Evolutionary conservation across 1,140 invertebrate species (phyloP), one percentile per base, ranked within the genome.

Genomic region (Atta texana): DNA sequence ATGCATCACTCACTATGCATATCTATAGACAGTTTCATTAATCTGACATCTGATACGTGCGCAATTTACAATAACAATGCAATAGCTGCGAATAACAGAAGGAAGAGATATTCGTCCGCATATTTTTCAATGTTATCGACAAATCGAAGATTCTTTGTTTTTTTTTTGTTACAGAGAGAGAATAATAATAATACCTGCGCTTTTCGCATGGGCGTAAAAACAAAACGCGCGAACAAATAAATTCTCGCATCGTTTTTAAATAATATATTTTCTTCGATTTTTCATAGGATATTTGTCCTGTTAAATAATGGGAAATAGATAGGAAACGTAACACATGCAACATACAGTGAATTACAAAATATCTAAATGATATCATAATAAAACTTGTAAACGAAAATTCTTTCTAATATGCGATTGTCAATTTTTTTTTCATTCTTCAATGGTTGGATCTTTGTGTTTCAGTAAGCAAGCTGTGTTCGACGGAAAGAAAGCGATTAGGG

Each of bases 381-480:
- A 31, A 44, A 28, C 31, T 24, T 34, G 51, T 31, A 28, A 76
- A 3, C 21, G 14, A 64, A 3, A n/a, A 31, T 4, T 34, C 5
- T 59, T 28, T 28, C 12, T 44, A 71, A 34, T 66, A 12, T 28
- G 6, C 31, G 51, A 63, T 6, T 12, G 78, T 61, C 12, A 49
- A 86, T n/a, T n/a, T 92, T 96, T 93, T 95, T 51, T 95, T 91
- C 92, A 44, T 44, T 72, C 24, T 74, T 24, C 16, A 72, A 49
- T 1, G 8, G 2, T 2, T 31, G 49, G 8, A 49, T 39, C 44
- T 61, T 34, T 61, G 3, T 55, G 16, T 97, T 97, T 90, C 96
- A 98, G 98, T 95, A 98, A 99, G 96, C 97, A 98, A 95, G 98
- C 98, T 53, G 97, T 98, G 49, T 99, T 99, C 95, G 98, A 99